phyloP scores from a whole-genome alignment of 2,888 invertebrate genomes.

The Atherix ibis region DNA sequence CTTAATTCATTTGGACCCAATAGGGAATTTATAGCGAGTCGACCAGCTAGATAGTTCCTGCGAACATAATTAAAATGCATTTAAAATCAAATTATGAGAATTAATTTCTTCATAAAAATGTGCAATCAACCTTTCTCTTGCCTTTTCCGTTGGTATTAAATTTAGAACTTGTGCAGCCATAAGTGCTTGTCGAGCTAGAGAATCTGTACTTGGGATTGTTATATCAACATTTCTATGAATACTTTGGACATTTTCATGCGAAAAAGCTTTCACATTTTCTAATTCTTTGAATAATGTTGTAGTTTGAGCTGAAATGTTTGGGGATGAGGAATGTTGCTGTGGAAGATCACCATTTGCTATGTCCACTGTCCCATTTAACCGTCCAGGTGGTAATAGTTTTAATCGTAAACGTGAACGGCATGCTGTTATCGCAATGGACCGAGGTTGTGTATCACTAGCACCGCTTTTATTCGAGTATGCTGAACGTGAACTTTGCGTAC shows the following conservation, averaged over 20 bases:
- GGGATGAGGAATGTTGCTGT: conserved; percentile 31
- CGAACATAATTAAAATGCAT: conserved; percentile 8
- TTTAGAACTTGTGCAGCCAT: conserved; percentile 66
- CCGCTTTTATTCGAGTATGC: conserved; percentile 23
- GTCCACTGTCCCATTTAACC: background rate
- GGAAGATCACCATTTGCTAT: background rate
- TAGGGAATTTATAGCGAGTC: conserved; percentile 63
- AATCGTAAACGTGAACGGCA: conserved; percentile 29
- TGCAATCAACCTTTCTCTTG: conserved; percentile 63
- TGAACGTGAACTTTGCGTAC: conserved; percentile 24
- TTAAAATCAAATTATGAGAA: no score
- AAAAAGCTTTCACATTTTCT: conserved; percentile 19
- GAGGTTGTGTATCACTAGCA: conserved; percentile 19
- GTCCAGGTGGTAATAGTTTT: conserved; percentile 26
- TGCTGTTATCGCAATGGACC: conserved; percentile 30
- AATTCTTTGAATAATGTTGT: conserved; percentile 4
- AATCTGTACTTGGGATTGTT: conserved; percentile 45
- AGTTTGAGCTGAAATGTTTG: conserved; percentile 24
- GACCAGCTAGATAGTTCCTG: conserved; percentile 65
- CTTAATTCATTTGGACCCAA: conserved; percentile 73
- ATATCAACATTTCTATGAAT: conserved; percentile 11
- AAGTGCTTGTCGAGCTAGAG: conserved; percentile 55
- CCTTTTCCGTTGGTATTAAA: conserved; percentile 68
- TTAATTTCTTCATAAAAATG: no score
- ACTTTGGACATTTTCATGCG: conserved; percentile 26